Percentiles rank a stretch among this genome's conserved stretches.
phyloP scores from a whole-genome alignment of 2,797 vertebrate species.

The Discoglossus pictus region DNA sequence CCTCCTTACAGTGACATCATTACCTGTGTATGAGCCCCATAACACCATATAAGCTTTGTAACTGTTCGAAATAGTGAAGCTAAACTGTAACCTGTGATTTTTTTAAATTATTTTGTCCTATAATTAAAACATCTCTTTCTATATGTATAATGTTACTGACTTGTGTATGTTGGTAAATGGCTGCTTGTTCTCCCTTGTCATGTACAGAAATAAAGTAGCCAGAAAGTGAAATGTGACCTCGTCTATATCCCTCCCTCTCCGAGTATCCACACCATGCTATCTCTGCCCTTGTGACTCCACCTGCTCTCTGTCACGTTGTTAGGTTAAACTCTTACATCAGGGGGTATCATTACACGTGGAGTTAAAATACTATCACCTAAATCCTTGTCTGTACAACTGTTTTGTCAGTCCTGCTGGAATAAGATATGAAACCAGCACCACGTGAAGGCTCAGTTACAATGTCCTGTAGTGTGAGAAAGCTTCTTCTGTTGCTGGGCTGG shows the following conservation, averaged over 20 bases:
- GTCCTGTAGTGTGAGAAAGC: neutral
- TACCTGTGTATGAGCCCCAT: too few relatives aligned
- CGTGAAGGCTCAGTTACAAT: neutral
- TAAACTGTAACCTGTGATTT: too few relatives aligned
- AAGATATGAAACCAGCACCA: slow-evolving; percentile 17
- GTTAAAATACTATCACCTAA: slow-evolving; percentile 8
- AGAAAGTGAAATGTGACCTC: slow-evolving; percentile 17
- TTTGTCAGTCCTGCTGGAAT: slow-evolving; percentile 19
- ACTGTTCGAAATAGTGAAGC: too few relatives aligned
- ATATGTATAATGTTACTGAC: too few relatives aligned
- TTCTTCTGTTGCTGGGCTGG: neutral
- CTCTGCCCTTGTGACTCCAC: slow-evolving; percentile 14
- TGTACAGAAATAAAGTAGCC: neutral
- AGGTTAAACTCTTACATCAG: neutral
- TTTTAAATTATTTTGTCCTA: too few relatives aligned
- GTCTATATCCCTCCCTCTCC: neutral
- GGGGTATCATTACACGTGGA: slow-evolving; percentile 23
- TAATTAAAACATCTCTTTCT: too few relatives aligned
- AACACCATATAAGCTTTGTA: too few relatives aligned
- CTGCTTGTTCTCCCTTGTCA: too few relatives aligned
- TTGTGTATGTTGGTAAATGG: too few relatives aligned
- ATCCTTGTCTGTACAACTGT: slow-evolving; percentile 21
- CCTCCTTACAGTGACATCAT: too few relatives aligned
- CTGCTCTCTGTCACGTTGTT: slow-evolving; percentile 19
- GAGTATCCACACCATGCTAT: neutral